A percentile compares a stretch with the other conserved stretches of the same genome.
phyloP scores from a whole-genome alignment of 2,888 invertebrate genomes.

The Hydrotaea cyrtoneurina region DNA sequence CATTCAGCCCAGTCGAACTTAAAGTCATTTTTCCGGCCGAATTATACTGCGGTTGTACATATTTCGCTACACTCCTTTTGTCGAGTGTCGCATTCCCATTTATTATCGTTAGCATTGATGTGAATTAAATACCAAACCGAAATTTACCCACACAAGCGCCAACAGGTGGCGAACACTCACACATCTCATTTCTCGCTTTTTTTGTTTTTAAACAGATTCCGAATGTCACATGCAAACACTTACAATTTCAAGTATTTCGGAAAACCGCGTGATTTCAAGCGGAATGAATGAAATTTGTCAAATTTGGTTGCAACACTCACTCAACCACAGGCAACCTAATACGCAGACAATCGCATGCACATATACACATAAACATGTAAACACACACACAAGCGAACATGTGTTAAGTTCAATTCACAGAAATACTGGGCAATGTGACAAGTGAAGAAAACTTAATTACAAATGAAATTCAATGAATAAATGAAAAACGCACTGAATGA shows the following conservation, averaged over 20 bases:
- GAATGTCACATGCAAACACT: not conserved
- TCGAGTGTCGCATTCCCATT: too few relatives aligned
- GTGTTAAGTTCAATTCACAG: not conserved
- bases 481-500: too few relatives aligned
- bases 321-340: not conserved
- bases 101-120: too few relatives aligned
- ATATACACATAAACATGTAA: not conserved
- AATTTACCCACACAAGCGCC: not conserved
- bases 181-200: not conserved
- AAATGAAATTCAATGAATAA: conserved; percentile 16
- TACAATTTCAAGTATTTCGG: conserved; percentile 2
- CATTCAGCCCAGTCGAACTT: too few relatives aligned
- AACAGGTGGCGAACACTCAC: not conserved
- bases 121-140: not conserved
- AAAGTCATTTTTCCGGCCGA: too few relatives aligned
- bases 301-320: conserved; percentile 3
- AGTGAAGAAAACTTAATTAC: conserved; percentile 29
- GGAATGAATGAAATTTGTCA: conserved; percentile 22
- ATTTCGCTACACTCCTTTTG: too few relatives aligned
- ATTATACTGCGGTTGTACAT: too few relatives aligned
- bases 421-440: not conserved
- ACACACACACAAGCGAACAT: too few relatives aligned
- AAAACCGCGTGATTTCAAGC: not conserved
- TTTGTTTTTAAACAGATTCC: not conserved
- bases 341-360: not conserved